Evolutionary conservation across 2,797 vertebrate species (phyloP), one percentile per base, ranked within the genome.

Genomic region (Chaetodon trifasciatus): DNA sequence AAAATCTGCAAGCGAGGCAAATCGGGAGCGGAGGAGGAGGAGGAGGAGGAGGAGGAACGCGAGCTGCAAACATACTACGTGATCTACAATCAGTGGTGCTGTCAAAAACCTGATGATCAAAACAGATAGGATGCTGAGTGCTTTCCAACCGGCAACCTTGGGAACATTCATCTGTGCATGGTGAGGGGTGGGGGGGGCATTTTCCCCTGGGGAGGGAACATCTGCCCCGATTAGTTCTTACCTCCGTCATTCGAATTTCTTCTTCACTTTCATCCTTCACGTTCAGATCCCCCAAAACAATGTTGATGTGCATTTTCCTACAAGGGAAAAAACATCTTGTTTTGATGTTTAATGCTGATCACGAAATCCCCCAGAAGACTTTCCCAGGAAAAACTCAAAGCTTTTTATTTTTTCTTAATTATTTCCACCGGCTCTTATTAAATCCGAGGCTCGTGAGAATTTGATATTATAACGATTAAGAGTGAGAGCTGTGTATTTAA

Each of bases 1-100:
- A 93, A 93, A 94, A 91, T 92, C 79, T 92, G 92, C 92, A 89
- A 87, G 88, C 85, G 15, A 84, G 74, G 91, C 89, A 91, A 85
- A 91, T 89, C 74, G 37, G 47, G 60, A 64, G 50, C 12, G 49
- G 76, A 60, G 17, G 68, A 56, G 82, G 78, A 58, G 82, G 78
- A 37, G 78, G 76, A 65, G 42, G 75, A 50, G 82, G 75, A 56
- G 17, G 67, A 62, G 81, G 78, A 1, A 11, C 65, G 50, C 32
- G 39, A 56, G 78, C 79, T 73, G 80, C 78, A 88, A 92, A 90
- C 87, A 86, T 78, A 77, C 78, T 40, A 79, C 19, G 74, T 91
- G 85, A 90, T 89, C 82, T 90, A 75, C 74, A 82, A 90, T 92
- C 88, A 81, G 87, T 37, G 9, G 42, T 32, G 73, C 86, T 91